Conservation (phyloP, 2,797 vertebrate genomes). For the Paguma larvata region DNA sequence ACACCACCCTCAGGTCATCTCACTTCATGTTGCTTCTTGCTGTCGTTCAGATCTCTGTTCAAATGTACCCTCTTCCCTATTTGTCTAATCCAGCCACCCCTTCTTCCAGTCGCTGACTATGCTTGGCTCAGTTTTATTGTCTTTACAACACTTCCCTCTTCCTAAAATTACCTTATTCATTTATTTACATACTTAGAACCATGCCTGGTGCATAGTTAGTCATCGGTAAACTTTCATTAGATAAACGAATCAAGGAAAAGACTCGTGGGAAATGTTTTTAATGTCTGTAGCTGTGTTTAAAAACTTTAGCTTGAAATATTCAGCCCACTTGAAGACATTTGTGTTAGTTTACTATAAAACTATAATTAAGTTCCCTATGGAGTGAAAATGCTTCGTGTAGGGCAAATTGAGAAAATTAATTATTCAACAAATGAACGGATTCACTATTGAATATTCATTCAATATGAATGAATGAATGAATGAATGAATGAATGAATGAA, state of each 20-base stretch:
- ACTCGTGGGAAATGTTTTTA: neutral
- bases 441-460: neutral
- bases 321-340: neutral
- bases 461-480: neutral
- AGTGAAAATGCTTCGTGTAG: neutral
- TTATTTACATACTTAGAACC: neutral
- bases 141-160: neutral
- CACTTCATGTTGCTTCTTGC: neutral
- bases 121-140: neutral
- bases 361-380: neutral
- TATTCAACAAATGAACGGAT: neutral
- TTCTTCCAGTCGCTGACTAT: neutral
- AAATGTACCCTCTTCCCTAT: neutral
- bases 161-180: neutral
- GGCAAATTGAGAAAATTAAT: neutral
- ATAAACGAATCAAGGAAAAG: neutral
- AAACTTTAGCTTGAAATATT: neutral
- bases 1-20: neutral
- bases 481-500: neutral
- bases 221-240: neutral
- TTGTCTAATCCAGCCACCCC: rapidly evolving
- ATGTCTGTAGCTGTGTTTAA: neutral
- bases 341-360: neutral
- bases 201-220: neutral
- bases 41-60: neutral